Evolutionary conservation across 2,888 invertebrate genomes (phyloP).

Genomic region (Slavum lentiscoides): DNA sequence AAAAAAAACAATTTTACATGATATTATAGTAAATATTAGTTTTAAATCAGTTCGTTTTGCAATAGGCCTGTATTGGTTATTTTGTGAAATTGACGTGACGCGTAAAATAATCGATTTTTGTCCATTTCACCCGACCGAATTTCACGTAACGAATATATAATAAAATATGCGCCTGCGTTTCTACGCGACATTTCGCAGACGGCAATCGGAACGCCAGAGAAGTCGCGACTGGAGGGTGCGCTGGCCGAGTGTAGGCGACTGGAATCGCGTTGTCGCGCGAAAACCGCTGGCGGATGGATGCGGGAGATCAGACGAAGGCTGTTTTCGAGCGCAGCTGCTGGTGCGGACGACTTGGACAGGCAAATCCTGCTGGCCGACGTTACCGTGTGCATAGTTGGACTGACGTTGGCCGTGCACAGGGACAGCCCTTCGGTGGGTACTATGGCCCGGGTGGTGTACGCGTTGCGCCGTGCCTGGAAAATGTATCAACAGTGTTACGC

Average conservation of each 20-base stretch:
- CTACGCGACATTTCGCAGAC: neutral
- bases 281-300: slow-evolving; percentile 21
- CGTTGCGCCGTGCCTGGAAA: slow-evolving; percentile 71
- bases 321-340: neutral
- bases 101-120: too few relatives aligned
- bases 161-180: too few relatives aligned
- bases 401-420: slow-evolving; percentile 63
- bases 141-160: too few relatives aligned
- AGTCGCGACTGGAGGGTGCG: neutral
- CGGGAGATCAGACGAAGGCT: neutral
- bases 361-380: slow-evolving; percentile 70
- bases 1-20: too few relatives aligned
- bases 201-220: neutral
- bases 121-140: too few relatives aligned
- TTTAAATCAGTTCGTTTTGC: too few relatives aligned
- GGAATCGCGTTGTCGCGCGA: slow-evolving; percentile 21
- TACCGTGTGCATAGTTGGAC: slow-evolving; percentile 66
- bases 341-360: slow-evolving; percentile 60
- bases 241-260: slow-evolving; percentile 11
- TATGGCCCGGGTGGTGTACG: slow-evolving; percentile 69
- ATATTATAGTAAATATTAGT: too few relatives aligned
- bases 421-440: slow-evolving; percentile 68
- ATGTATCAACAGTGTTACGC: slow-evolving; percentile 69
- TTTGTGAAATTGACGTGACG: too few relatives aligned
- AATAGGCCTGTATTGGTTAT: too few relatives aligned